A percentile compares a stretch with the other conserved stretches of the same genome.
phyloP scores from a whole-genome alignment of 2,113 vertebrate species.

The Rallus limicola region DNA sequence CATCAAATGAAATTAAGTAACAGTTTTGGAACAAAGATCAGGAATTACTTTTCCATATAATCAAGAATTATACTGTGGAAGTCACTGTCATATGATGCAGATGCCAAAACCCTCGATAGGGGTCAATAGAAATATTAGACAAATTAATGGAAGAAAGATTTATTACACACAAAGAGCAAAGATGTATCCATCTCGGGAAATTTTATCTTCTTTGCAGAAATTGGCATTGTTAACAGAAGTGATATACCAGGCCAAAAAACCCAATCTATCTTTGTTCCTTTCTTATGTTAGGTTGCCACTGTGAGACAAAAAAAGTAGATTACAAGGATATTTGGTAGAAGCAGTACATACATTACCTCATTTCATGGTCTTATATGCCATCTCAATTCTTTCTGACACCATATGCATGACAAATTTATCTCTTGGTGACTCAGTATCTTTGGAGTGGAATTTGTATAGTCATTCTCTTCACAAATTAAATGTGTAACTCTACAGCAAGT shows the following conservation, averaged over 20 bases:
- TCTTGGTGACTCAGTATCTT: background rate
- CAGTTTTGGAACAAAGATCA: background rate
- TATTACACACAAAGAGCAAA: background rate
- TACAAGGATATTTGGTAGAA: background rate
- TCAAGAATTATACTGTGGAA: background rate
- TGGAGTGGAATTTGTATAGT: background rate
- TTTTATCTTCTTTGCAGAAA: background rate
- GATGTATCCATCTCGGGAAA: background rate
- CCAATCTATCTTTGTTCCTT: background rate
- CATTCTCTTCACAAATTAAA: background rate
- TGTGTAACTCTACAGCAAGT: background rate
- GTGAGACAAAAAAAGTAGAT: background rate
- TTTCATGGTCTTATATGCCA: background rate
- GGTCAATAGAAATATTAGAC: background rate
- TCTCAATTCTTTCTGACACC: background rate
- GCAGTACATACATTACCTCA: background rate
- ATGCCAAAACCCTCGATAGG: background rate
- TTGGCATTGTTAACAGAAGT: background rate
- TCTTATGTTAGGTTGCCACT: background rate
- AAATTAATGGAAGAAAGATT: background rate
- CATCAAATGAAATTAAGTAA: background rate
- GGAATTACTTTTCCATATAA: background rate
- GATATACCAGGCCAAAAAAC: background rate
- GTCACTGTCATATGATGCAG: background rate
- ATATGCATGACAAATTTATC: background rate